These are phyloP conservation scores for Epizoanthus scotinus DNA, from an alignment of 92 coral and sea anemone genomes.

Conservation along the genomic window DNA sequence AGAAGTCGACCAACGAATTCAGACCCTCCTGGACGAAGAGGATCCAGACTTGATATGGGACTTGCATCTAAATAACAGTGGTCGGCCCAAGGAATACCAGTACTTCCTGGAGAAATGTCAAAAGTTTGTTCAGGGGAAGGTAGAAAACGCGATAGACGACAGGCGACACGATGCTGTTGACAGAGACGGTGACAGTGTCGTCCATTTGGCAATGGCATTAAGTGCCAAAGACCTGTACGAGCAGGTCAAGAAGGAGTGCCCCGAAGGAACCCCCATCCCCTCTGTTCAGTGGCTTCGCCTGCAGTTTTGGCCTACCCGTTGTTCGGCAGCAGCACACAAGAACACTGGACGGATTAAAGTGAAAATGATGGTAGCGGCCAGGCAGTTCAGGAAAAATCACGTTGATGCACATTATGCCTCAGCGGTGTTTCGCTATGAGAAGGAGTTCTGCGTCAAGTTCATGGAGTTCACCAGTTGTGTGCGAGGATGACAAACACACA, in stretches of 20 bases:
- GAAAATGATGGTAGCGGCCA: constrained; percentile 57
- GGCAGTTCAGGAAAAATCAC: constrained; percentile 55
- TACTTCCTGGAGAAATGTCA: constrained; percentile 13
- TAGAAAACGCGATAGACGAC: constrained; percentile 49
- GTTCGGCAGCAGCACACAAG: constrained; percentile 50
- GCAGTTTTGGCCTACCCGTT: constrained; percentile 60
- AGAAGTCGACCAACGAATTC: constrained; percentile 40
- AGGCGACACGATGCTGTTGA: constrained; percentile 41
- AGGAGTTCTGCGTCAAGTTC: constrained; percentile 46
- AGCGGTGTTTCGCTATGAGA: constrained; percentile 53
- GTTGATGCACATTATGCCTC: constrained; percentile 56
- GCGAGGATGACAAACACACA: constrained; percentile 68
- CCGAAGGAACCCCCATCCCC: constrained; percentile 56
- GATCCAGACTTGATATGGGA: constrained; percentile 19
- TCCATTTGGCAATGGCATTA: constrained; percentile 53
- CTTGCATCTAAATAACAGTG: no score
- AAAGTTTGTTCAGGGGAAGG: constrained; percentile 21
- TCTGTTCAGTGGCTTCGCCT: constrained; percentile 59
- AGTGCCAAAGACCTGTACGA: constrained; percentile 56
- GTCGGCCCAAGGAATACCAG: no score
- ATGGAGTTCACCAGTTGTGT: constrained; percentile 51
- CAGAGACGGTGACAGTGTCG: constrained; percentile 26
- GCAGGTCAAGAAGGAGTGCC: constrained; percentile 43
- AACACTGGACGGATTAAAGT: constrained; percentile 51
- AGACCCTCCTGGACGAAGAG: constrained; percentile 39